Evolutionary conservation across 2,113 vertebrate genomes (phyloP).

Genomic region (Tupaia chinensis): DNA sequence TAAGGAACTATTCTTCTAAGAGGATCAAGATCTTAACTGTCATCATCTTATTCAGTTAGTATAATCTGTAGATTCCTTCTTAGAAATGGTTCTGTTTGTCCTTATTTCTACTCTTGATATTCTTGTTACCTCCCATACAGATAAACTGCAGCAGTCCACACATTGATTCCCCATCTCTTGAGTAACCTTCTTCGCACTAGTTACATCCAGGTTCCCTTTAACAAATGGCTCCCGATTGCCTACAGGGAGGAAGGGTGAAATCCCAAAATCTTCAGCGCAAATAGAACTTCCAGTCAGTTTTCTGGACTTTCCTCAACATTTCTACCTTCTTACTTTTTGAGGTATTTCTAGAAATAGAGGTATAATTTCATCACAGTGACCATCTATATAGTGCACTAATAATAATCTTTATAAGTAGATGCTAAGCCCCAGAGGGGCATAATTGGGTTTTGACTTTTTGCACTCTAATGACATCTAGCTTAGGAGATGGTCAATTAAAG

Average conservation of each 20-base stretch:
- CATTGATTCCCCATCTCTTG: background rate
- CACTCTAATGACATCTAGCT: background rate
- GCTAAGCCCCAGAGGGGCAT: background rate
- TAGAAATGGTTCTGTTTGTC: background rate
- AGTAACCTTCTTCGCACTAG: background rate
- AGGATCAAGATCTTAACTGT: background rate
- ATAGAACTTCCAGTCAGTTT: background rate
- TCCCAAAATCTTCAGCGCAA: background rate
- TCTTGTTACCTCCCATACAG: background rate
- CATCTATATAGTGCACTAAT: background rate
- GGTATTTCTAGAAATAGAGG: background rate
- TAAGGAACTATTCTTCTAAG: background rate
- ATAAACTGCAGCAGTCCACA: background rate
- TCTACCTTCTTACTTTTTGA: background rate
- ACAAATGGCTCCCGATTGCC: background rate
- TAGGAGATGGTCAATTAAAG: background rate
- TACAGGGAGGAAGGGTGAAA: background rate
- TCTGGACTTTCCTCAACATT: background rate
- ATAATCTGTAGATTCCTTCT: background rate
- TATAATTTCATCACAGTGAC: background rate
- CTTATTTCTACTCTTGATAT: background rate
- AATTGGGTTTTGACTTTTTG: background rate
- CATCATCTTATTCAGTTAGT: background rate
- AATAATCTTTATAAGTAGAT: constrained; percentile 7
- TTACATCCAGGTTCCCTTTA: background rate